Percentiles rank a stretch among this genome's conserved stretches.
These are phyloP conservation scores for Clarias fuscus DNA, from an alignment of 2,797 vertebrate species.

Conservation along the genomic window DNA sequence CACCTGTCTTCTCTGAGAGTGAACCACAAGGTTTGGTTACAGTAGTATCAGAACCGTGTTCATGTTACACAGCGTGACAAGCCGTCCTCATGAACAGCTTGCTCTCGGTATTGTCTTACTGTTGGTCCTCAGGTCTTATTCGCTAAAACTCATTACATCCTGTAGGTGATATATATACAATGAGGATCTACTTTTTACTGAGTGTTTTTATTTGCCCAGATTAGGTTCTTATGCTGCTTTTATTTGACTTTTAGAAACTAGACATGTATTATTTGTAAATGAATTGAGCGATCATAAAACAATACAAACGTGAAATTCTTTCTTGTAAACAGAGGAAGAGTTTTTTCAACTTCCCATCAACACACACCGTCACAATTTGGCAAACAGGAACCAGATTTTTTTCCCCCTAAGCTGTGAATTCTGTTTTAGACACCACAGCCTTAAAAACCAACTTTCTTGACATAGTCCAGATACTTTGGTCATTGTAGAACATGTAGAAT, in stretches of 20 bases:
- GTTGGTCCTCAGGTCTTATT: slow-evolving; percentile 17
- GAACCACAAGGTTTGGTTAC: slow-evolving; percentile 45
- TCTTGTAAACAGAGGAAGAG: neutral
- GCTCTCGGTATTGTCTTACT: slow-evolving; percentile 34
- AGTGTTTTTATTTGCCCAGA: neutral
- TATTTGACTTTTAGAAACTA: neutral
- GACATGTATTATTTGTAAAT: neutral
- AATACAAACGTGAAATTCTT: neutral
- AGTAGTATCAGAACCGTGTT: slow-evolving; percentile 35
- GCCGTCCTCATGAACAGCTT: slow-evolving; percentile 34
- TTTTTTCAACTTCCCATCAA: slow-evolving; percentile 6
- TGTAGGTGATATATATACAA: neutral
- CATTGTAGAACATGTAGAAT: neutral
- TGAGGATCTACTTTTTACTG: neutral
- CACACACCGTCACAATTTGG: neutral
- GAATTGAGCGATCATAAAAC: neutral
- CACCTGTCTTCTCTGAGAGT: slow-evolving; percentile 12
- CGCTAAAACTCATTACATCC: neutral
- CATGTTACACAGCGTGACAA: slow-evolving; percentile 41
- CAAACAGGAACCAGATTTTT: neutral
- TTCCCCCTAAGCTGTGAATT: neutral
- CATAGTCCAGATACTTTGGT: neutral
- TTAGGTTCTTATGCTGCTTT: neutral
- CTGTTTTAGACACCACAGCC: neutral
- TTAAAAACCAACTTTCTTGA: neutral